These are phyloP conservation scores for Ariopsis seemanni DNA, from an alignment of 2,113 vertebrate species.

Conservation along the genomic window DNA sequence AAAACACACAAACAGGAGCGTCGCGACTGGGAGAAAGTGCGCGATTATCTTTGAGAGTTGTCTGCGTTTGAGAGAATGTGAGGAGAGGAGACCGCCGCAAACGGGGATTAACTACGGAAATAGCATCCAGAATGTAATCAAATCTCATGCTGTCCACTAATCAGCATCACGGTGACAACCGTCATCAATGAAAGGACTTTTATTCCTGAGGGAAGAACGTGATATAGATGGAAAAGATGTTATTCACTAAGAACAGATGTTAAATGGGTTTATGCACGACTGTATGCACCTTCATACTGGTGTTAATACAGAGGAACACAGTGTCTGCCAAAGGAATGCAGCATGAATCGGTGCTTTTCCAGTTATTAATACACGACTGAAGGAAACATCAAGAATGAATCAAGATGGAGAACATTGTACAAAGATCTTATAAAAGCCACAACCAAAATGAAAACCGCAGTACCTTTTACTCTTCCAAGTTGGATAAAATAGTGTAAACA, in stretches of 20 bases:
- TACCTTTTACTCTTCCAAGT: background rate
- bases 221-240: background rate
- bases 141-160: background rate
- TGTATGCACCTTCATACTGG: background rate
- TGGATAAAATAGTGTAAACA: background rate
- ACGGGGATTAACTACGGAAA: background rate
- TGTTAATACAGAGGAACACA: background rate
- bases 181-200: background rate
- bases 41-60: background rate
- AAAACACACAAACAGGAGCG: background rate
- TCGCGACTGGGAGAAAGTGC: background rate
- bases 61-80: background rate
- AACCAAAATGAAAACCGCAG: background rate
- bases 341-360: conserved; percentile 45
- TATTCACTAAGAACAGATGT: background rate
- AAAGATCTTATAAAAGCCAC: background rate
- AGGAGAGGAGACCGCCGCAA: conserved; percentile 7
- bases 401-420: background rate
- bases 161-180: background rate
- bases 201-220: background rate
- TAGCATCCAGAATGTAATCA: background rate
- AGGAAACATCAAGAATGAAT: conserved; percentile 53
- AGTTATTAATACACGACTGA: conserved; percentile 10
- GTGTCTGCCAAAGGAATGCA: conserved; percentile 36
- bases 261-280: background rate